These are phyloP conservation scores for Paramormyrops kingsleyae DNA, from an alignment of 2,113 vertebrate genomes.

Conservation along the genomic window DNA sequence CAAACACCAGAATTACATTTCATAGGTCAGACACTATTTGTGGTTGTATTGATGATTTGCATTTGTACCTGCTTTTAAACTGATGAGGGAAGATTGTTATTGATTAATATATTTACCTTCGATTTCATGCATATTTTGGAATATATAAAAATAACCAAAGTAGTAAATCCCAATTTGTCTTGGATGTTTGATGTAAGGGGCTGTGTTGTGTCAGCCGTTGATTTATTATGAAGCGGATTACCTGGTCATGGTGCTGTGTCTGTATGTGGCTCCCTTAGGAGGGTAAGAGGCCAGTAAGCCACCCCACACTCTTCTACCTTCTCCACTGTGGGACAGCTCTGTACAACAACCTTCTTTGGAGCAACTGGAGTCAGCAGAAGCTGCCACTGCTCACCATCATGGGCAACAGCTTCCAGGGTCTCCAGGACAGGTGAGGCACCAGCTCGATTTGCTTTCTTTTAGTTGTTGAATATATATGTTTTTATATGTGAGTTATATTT, in stretches of 20 bases:
- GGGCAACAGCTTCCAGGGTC: conserved; percentile 83
- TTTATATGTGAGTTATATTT: too few species aligned
- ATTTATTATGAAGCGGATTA: background rate
- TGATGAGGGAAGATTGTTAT: background rate
- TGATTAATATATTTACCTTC: background rate
- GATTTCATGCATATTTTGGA: background rate
- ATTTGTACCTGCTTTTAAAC: background rate
- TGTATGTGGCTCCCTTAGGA: conserved; percentile 60
- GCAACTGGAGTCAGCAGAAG: conserved; percentile 69
- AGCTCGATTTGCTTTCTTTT: background rate
- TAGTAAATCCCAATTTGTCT: background rate
- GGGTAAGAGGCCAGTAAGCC: conserved; percentile 60
- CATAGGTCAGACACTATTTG: background rate
- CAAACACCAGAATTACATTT: background rate
- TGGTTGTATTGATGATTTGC: background rate
- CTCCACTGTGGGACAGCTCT: conserved; percentile 90
- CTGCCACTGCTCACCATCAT: conserved; percentile 69
- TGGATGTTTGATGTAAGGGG: background rate
- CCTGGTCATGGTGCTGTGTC: background rate
- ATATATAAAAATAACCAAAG: background rate
- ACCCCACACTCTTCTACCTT: conserved; percentile 81
- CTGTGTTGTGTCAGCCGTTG: background rate
- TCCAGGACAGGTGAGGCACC: conserved; percentile 69
- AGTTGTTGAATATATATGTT: background rate
- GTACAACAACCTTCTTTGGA: conserved; percentile 95